Evolutionary conservation across 2,888 invertebrate species (phyloP).

Genomic region (Eupithecia vulgata): DNA sequence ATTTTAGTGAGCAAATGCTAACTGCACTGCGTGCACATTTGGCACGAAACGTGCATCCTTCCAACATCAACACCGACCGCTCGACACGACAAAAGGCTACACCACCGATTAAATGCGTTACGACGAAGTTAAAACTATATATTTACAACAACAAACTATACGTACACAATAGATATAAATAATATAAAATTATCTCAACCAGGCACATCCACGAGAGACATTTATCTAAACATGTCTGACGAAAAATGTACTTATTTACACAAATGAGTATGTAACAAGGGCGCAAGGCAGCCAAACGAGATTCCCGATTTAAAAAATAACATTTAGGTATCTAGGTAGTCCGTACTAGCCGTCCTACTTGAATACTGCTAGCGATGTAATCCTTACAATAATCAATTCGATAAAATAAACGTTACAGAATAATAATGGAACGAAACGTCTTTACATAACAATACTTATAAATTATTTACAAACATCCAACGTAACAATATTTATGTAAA

Average conservation of each 20-base stretch:
- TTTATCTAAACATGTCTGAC: conserved; percentile 62
- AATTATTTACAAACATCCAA: conserved; percentile 65
- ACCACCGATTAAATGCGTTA: conserved; percentile 49
- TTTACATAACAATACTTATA: conserved; percentile 75
- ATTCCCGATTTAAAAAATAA: conserved; percentile 52
- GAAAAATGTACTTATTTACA: conserved; percentile 70
- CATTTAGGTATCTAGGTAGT: conserved; percentile 31
- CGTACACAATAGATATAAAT: conserved; percentile 45
- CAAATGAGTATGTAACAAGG: conserved; percentile 67
- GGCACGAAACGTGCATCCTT: conserved; percentile 62
- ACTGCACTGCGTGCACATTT: conserved; percentile 68
- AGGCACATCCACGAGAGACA: conserved; percentile 45
- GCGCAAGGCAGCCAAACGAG: conserved; percentile 47
- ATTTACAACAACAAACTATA: conserved; percentile 52
- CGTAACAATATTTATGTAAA: conserved; percentile 63
- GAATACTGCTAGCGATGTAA: conserved; percentile 28
- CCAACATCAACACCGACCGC: conserved; percentile 23
- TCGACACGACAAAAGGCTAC: conserved; percentile 40
- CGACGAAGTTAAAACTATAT: conserved; percentile 42
- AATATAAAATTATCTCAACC: conserved; percentile 41
- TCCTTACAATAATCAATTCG: conserved; percentile 34
- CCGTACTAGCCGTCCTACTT: conserved; percentile 13
- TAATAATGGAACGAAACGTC: conserved; percentile 68
- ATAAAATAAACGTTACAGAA: conserved; percentile 47
- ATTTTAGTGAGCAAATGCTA: conserved; percentile 56